A percentile compares a stretch with the other conserved stretches of the same genome.
phyloP scores from a whole-genome alignment of 1,140 invertebrate species.

The Venturia canescens region DNA sequence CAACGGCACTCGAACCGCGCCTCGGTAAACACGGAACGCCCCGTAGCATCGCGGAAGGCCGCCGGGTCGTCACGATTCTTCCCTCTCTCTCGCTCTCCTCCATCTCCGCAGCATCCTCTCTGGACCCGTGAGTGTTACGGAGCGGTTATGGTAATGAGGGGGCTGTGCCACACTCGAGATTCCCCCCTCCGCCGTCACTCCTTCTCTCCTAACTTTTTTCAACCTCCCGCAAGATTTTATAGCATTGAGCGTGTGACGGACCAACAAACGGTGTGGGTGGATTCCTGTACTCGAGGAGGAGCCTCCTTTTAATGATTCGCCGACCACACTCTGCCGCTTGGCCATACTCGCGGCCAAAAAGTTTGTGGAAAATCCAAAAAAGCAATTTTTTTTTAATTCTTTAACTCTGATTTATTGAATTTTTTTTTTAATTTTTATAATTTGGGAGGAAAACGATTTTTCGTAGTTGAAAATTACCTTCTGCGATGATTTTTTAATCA shows the following conservation, averaged over 20 bases:
- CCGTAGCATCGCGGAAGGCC: conserved; percentile 1
- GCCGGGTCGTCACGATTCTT: conserved; percentile 13
- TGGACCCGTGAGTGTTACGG: not conserved
- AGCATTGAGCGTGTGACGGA: conserved; percentile 2
- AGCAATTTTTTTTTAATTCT: not conserved
- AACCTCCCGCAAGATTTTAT: conserved; percentile 14
- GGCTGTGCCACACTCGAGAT: conserved; percentile 16
- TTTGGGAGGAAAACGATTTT: too few relatives aligned
- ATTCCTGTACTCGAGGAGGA: conserved; percentile 1
- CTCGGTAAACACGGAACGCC: not conserved
- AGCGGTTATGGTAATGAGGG: conserved; percentile 60
- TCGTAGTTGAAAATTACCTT: too few relatives aligned
- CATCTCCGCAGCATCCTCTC: conserved; percentile 2
- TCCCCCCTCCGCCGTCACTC: not conserved
- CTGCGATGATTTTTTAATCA: too few relatives aligned
- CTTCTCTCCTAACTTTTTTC: not conserved
- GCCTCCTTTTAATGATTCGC: not conserved
- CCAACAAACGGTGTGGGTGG: conserved; percentile 9
- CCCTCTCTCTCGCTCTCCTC: not conserved
- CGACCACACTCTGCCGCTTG: not conserved
- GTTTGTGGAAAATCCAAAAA: not conserved
- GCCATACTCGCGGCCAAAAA: not conserved
- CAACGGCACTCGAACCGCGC: too few relatives aligned
- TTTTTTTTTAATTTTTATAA: too few relatives aligned
- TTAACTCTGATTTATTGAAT: not conserved